phyloP scores from a whole-genome alignment of 2,797 vertebrate species.

The Muscicapa striata region DNA sequence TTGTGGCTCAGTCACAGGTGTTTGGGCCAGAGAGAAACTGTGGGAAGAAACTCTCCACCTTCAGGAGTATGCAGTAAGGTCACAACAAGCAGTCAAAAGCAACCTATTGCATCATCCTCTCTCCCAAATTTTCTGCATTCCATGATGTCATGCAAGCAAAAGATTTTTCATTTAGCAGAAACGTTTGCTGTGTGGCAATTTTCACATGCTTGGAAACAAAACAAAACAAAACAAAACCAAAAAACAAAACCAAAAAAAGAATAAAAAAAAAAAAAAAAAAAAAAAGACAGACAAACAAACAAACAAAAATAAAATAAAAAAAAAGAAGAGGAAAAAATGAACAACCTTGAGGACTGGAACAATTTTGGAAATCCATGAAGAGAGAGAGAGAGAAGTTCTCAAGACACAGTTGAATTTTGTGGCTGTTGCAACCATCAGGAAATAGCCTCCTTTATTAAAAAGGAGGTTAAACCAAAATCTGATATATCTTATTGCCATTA shows the following conservation, averaged over 20 bases:
- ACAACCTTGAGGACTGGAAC: fast-evolving
- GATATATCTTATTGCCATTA: background rate
- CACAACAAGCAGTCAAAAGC: background rate
- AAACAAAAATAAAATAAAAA: too few species aligned
- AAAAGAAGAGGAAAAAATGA: too few species aligned
- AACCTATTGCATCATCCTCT: background rate
- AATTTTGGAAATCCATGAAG: background rate
- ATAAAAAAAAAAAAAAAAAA: too few species aligned
- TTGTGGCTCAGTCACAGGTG: background rate
- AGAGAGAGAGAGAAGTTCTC: background rate
- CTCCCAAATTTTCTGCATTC: background rate
- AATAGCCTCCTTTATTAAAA: background rate
- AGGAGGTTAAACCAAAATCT: background rate
- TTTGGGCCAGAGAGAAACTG: background rate
- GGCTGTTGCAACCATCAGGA: background rate
- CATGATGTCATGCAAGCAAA: background rate
- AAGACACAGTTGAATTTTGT: background rate
- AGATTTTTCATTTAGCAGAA: background rate
- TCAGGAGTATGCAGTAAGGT: background rate
- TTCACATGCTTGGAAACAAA: too few species aligned
- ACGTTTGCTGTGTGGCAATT: background rate
- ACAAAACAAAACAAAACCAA: too few species aligned
- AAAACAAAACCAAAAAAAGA: too few species aligned
- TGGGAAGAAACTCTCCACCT: background rate
- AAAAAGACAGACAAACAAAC: too few species aligned